A percentile compares a stretch with the other conserved stretches of the same genome.
Conservation (phyloP, 1,140 invertebrate genomes). For the Archivesica marissinica region DNA sequence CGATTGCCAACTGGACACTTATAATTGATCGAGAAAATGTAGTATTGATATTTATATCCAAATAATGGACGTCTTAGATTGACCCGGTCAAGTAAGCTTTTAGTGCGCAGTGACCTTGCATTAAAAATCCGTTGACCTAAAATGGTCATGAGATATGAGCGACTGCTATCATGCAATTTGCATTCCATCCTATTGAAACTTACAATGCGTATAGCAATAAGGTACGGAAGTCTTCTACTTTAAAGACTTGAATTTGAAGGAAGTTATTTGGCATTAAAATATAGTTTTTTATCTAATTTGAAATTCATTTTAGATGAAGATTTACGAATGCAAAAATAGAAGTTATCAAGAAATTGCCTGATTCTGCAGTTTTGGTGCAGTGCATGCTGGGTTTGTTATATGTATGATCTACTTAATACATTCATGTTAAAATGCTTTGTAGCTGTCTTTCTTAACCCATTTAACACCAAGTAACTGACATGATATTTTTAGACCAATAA, state of each 20-base stretch:
- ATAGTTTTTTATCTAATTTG: slow-evolving; percentile 16
- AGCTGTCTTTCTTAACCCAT: no score
- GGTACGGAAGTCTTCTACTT: background rate
- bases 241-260: slow-evolving; percentile 17
- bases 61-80: slow-evolving; percentile 40
- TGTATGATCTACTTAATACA: slow-evolving; percentile 27
- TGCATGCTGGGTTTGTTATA: slow-evolving; percentile 17
- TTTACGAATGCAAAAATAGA: background rate
- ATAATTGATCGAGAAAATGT: slow-evolving; percentile 48
- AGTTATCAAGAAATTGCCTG: background rate
- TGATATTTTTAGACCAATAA: no score
- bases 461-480: no score
- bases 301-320: slow-evolving; percentile 1
- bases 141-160: slow-evolving; percentile 37
- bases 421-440: no score
- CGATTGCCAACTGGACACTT: slow-evolving; percentile 12
- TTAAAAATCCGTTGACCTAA: slow-evolving; percentile 36
- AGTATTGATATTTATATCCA: slow-evolving; percentile 52
- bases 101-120: slow-evolving; percentile 53
- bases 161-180: slow-evolving; percentile 31
- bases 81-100: slow-evolving; percentile 55
- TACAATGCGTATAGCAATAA: slow-evolving; percentile 2
- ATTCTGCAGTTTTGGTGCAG: background rate
- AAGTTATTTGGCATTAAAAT: slow-evolving; percentile 16
- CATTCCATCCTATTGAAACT: background rate